phyloP scores from a whole-genome alignment of 2,888 invertebrate genomes.

The Trissolcus japonicus region DNA sequence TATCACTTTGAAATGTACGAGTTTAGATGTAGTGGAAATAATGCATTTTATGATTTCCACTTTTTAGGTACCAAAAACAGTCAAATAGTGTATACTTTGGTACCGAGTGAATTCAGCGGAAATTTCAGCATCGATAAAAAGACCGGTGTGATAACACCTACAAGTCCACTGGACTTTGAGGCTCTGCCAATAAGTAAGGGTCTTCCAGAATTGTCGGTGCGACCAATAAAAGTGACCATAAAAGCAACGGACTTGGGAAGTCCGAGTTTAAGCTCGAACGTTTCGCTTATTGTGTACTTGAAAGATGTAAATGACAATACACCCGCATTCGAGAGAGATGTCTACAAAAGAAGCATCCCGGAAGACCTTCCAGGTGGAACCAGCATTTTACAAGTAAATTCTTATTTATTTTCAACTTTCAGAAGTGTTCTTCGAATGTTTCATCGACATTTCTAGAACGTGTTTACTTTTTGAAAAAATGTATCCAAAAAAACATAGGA shows the following conservation, averaged over 20 bases:
- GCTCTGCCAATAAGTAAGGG: slow-evolving; percentile 77
- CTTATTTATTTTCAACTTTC: neutral
- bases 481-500: too few relatives aligned
- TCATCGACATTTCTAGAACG: too few relatives aligned
- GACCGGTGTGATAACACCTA: slow-evolving; percentile 84
- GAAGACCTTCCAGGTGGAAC: slow-evolving; percentile 89
- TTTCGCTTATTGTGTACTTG: slow-evolving; percentile 87
- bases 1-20: too few relatives aligned
- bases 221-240: slow-evolving; percentile 83
- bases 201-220: slow-evolving; percentile 73
- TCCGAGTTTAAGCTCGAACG: slow-evolving; percentile 83
- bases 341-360: slow-evolving; percentile 85
- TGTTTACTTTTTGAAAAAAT: too few relatives aligned
- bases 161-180: slow-evolving; percentile 88
- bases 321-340: slow-evolving; percentile 85
- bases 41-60: neutral
- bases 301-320: slow-evolving; percentile 93
- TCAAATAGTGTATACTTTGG: slow-evolving; percentile 87
- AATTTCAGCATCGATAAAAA: slow-evolving; percentile 90
- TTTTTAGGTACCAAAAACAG: slow-evolving; percentile 88
- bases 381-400: slow-evolving; percentile 79
- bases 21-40: too few relatives aligned
- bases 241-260: slow-evolving; percentile 88
- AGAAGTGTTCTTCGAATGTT: too few relatives aligned
- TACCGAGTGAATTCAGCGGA: slow-evolving; percentile 84